These are phyloP conservation scores for Platysteira castanea DNA, from an alignment of 2,113 vertebrate species.

Conservation along the genomic window DNA sequence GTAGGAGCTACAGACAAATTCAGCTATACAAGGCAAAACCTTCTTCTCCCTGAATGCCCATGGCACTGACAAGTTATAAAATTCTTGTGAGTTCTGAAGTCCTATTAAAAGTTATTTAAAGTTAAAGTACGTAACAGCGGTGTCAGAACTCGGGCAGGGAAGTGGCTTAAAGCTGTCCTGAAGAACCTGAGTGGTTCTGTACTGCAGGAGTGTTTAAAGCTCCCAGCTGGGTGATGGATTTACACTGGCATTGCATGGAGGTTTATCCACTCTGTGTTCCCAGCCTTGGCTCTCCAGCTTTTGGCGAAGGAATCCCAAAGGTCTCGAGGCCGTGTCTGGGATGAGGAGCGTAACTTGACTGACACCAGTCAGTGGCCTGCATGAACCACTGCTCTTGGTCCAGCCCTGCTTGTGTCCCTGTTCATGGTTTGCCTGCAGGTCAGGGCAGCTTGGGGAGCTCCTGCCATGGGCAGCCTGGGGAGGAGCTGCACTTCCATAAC, in stretches of 20 bases:
- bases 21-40: not conserved
- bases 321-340: not conserved
- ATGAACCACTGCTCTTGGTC: accelerated
- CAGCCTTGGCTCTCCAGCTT: not conserved
- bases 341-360: accelerated
- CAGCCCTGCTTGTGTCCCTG: not conserved
- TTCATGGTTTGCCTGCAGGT: accelerated
- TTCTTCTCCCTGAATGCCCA: not conserved
- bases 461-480: too few species aligned
- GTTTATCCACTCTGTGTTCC: not conserved
- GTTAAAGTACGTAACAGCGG: accelerated
- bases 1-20: not conserved
- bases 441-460: too few species aligned
- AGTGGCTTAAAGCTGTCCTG: not conserved
- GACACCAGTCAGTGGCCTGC: accelerated
- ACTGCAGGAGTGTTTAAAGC: not conserved
- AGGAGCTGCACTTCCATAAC: accelerated
- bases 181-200: not conserved
- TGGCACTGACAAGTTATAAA: not conserved
- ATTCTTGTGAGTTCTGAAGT: not conserved
- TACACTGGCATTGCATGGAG: accelerated
- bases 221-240: accelerated
- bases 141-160: not conserved
- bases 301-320: not conserved
- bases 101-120: not conserved